Evolutionary conservation across 2,888 invertebrate species (phyloP), one percentile per base, ranked within the genome.

Genomic region (Vannuccia rotundouncinata): DNA sequence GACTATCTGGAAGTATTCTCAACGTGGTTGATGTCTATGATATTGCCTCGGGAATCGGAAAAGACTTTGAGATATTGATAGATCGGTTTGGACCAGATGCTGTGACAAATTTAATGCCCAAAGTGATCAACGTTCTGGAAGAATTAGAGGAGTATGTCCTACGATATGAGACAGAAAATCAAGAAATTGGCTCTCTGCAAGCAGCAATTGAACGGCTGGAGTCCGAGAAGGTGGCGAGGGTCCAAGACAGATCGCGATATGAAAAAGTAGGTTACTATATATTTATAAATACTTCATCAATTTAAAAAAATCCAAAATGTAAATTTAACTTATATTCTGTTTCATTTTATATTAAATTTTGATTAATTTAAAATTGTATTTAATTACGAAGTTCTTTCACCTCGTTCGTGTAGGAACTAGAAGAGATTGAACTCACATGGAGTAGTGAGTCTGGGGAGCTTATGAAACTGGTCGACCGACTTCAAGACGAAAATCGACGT

Each of bases 341-440:
- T n/a, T n/a, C n/a, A n/a, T n/a, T n/a, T n/a, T n/a, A n/a, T n/a
- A n/a, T n/a, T n/a, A n/a, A n/a, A n/a, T n/a, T n/a, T n/a, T n/a
- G n/a, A n/a, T n/a, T n/a, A n/a, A n/a, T n/a, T n/a, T n/a, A n/a
- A n/a, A n/a, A n/a, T n/a, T n/a, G n/a, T n/a, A n/a, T n/a, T n/a
- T n/a, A n/a, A n/a, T n/a, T n/a, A n/a, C n/a, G n/a, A n/a, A n/a
- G n/a, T n/a, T n/a, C n/a, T n/a, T n/a, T n/a, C n/a, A n/a, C n/a
- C n/a, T n/a, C 94, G 85, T 96, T 95, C 88, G 97, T 97, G 89
- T 94, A 94, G 94, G 97, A 98, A 90, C 89, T 98, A 86, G 96
- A 97, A 89, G 92, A 93, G 83, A 95, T 96, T 81, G 98, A 98
- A 88, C 97, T 97, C 84, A 93, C 95, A 88, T 96, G 96, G 94